These are phyloP conservation scores for Semotilus atromaculatus DNA, from an alignment of 2,797 vertebrate genomes.

Conservation along the genomic window DNA sequence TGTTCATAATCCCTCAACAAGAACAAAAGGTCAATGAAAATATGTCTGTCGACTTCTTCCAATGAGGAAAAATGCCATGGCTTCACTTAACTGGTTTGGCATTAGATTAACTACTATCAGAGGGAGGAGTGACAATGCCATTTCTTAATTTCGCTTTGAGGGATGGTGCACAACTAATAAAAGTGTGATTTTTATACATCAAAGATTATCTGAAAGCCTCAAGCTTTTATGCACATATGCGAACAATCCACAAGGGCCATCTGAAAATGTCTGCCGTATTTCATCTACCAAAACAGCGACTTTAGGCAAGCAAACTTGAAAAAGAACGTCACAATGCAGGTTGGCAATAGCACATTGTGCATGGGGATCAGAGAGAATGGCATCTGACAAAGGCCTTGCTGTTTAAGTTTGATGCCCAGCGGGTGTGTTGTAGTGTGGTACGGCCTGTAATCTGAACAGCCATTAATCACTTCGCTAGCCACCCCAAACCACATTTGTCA, in stretches of 20 bases:
- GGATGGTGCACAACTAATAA: slow-evolving; percentile 62
- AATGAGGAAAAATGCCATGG: slow-evolving; percentile 68
- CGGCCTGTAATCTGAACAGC: slow-evolving; percentile 65
- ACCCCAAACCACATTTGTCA: slow-evolving; percentile 76
- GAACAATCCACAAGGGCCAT: slow-evolving; percentile 23
- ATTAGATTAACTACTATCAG: slow-evolving; percentile 70
- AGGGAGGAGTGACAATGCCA: slow-evolving; percentile 67
- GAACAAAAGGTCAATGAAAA: slow-evolving; percentile 76
- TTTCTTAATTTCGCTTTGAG: slow-evolving; percentile 69
- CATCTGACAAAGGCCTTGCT: slow-evolving; percentile 55
- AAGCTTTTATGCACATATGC: slow-evolving; percentile 61
- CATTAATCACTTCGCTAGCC: slow-evolving; percentile 80
- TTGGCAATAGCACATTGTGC: slow-evolving; percentile 43
- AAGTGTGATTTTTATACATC: slow-evolving; percentile 55
- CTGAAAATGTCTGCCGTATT: slow-evolving; percentile 61
- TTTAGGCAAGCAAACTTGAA: slow-evolving; percentile 23
- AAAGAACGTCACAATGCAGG: slow-evolving; percentile 39
- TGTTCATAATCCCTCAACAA: slow-evolving; percentile 75
- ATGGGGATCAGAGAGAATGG: slow-evolving; percentile 14
- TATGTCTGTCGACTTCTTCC: slow-evolving; percentile 61
- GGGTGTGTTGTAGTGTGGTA: slow-evolving; percentile 53
- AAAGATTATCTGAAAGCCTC: slow-evolving; percentile 66
- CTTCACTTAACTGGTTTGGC: slow-evolving; percentile 75
- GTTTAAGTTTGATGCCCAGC: slow-evolving; percentile 54
- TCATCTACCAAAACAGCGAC: slow-evolving; percentile 50